These are phyloP conservation scores for Parasteatoda lunata DNA, from an alignment of 2,888 invertebrate genomes.

Conservation along the genomic window DNA sequence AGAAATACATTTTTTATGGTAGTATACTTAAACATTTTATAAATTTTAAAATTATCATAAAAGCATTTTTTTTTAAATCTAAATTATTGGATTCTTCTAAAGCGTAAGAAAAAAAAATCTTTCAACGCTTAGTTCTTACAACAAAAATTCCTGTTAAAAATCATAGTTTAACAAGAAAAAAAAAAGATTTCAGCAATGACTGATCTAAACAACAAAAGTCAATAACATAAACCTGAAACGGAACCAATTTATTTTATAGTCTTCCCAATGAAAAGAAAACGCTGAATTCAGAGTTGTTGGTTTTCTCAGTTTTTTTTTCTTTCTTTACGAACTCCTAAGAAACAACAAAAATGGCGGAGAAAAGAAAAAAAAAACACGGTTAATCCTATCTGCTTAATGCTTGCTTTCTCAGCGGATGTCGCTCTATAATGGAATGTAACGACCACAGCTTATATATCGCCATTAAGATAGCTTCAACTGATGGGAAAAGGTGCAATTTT, in stretches of 20 bases:
- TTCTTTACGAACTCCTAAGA: neutral
- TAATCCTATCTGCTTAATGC: conserved; percentile 46
- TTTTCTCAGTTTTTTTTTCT: neutral
- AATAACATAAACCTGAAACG: conserved; percentile 11
- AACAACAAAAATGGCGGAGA: neutral
- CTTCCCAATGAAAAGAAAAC: conserved; percentile 12
- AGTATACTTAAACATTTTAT: too few relatives aligned
- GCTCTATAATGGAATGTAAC: conserved; percentile 41
- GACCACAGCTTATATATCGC: conserved; percentile 34
- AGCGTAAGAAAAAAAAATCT: too few relatives aligned
- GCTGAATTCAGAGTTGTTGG: conserved; percentile 10
- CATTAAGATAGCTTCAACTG: conserved; percentile 17
- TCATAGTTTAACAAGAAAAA: neutral
- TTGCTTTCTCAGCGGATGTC: conserved; percentile 42
- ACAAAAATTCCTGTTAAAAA: too few relatives aligned
- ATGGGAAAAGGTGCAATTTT: neutral
- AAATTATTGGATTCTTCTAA: too few relatives aligned
- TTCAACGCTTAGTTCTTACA: too few relatives aligned
- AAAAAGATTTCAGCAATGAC: neutral
- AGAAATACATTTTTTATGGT: too few relatives aligned
- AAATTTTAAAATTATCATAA: too few relatives aligned
- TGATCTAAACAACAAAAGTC: neutral
- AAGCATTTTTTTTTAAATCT: too few relatives aligned
- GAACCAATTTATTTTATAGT: neutral
- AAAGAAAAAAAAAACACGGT: conserved; percentile 4